Evolutionary conservation across 2,888 invertebrate genomes (phyloP), one percentile per base, ranked within the genome.

Genomic region (Falcaria lacertinaria): DNA sequence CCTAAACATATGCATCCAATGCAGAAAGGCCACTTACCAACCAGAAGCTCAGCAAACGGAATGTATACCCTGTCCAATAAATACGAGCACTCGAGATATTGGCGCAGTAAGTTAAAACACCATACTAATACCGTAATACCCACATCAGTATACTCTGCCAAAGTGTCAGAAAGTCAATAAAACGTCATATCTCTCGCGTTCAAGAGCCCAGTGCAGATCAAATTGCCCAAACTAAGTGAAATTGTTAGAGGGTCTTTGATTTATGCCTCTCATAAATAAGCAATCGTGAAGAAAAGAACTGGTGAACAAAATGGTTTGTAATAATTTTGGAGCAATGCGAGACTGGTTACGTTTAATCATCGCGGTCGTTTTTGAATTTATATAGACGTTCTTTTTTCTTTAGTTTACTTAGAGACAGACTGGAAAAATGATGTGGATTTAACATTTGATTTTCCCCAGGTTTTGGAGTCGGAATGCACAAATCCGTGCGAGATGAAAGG

Each of bases 11-110:
- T 98, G 98, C 70, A 89, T 95, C 39, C 92, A 93, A 48, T 98
- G 98, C 75, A 94, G 95, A 57, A 95, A 95, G 77, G 97, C 97
- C 52, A 96, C 93, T 45, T 98, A 97, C 75, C 98, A 97, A 76
- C 91, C 97, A 0, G 95, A 96, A 64, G 91, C 94, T 0, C 97
- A 97, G 69, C 97, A 98, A 71, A 95, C 95, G 0, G 91, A 92
- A 33, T 98, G 98, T 74, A 89, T 96, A 42, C 92, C 94, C 33
- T 98, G 98, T 69, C 97, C 97, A 17, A 94, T 95, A 34, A 97
- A 97, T 73, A 97, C 96, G 15, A 97, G 97, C 64, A 98, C 98
- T 0, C 93, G 94, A 65, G 92, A 91, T 60, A 90, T 92, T 0
- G 96, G 96, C 46, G 93, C 97, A 47, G 95, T 95, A 83, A 93